phyloP scores from a whole-genome alignment of 2,888 invertebrate species.

The Sicus ferrugineus region DNA sequence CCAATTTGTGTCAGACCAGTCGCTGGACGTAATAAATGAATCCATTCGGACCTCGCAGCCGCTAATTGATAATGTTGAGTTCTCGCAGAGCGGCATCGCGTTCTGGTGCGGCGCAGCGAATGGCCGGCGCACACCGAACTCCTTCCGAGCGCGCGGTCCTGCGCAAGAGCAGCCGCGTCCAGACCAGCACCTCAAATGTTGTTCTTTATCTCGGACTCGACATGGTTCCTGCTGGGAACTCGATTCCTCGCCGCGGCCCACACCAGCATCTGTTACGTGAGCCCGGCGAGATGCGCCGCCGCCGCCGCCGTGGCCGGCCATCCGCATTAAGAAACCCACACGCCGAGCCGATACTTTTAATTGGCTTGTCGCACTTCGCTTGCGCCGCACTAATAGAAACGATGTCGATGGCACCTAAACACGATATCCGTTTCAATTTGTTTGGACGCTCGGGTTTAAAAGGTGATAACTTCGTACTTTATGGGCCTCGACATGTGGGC shows the following conservation, averaged over 20 bases:
- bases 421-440: conserved; percentile 66
- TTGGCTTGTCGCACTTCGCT: conserved; percentile 58
- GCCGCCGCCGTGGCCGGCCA: conserved; percentile 3
- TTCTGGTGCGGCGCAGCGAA: too few species aligned
- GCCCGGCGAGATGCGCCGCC: conserved; percentile 6
- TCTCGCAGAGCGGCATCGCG: background rate
- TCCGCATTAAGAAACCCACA: conserved; percentile 43
- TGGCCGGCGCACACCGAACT: too few species aligned
- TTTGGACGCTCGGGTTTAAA: conserved; percentile 66
- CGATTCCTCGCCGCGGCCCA: conserved; percentile 44
- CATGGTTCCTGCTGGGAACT: conserved; percentile 47
- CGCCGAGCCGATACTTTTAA: conserved; percentile 53
- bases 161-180: conserved; percentile 5
- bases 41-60: background rate
- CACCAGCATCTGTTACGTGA: conserved; percentile 25
- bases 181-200: conserved; percentile 36
- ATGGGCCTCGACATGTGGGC: conserved; percentile 65
- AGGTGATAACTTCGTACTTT: conserved; percentile 66
- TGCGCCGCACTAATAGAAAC: conserved; percentile 54
- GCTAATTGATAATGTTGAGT: conserved; percentile 17
- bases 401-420: conserved; percentile 65
- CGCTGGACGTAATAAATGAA: background rate
- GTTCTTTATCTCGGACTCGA: conserved; percentile 45
- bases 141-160: too few species aligned
- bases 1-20: background rate